phyloP scores from a whole-genome alignment of 1,140 invertebrate genomes.

The Globodera ellingtonae region DNA sequence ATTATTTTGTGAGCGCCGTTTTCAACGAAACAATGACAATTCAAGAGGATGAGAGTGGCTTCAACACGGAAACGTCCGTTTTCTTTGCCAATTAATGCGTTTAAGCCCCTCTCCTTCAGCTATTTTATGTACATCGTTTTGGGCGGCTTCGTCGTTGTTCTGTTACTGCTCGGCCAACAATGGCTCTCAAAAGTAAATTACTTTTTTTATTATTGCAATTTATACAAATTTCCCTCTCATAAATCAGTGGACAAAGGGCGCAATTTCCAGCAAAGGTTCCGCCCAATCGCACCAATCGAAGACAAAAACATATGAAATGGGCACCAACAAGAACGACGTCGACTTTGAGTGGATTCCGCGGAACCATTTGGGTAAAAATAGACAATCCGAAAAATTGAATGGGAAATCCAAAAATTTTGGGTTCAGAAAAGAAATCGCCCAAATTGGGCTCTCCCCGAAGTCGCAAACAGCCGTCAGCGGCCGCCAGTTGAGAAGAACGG shows the following conservation, averaged over 20 bases:
- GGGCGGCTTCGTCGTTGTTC: conserved; percentile 81
- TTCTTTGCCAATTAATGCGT: not conserved
- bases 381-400: not conserved
- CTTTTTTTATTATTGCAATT: conserved; percentile 11
- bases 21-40: conserved; percentile 99
- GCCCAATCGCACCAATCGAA: conserved; percentile 1
- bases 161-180: conserved; percentile 87
- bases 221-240: conserved; percentile 67
- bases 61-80: conserved; percentile 89
- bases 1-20: conserved; percentile 81
- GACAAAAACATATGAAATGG: conserved; percentile 75
- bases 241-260: conserved; percentile 14
- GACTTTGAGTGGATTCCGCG: conserved; percentile 97
- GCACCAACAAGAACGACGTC: conserved; percentile 76
- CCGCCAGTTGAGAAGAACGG: not conserved
- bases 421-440: conserved; percentile 49
- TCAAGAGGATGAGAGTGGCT: conserved; percentile 89
- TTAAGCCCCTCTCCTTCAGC: conserved; percentile 17
- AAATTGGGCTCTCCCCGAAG: conserved; percentile 48
- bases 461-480: conserved; percentile 22
- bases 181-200: conserved; percentile 72
- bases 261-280: not conserved
- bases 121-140: conserved; percentile 94
- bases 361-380: conserved; percentile 73
- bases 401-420: conserved; percentile 21